Percentiles rank a stretch among this genome's conserved stretches.
These are phyloP conservation scores for Willisornis vidua DNA, from an alignment of 2,113 vertebrate genomes.

Conservation along the genomic window DNA sequence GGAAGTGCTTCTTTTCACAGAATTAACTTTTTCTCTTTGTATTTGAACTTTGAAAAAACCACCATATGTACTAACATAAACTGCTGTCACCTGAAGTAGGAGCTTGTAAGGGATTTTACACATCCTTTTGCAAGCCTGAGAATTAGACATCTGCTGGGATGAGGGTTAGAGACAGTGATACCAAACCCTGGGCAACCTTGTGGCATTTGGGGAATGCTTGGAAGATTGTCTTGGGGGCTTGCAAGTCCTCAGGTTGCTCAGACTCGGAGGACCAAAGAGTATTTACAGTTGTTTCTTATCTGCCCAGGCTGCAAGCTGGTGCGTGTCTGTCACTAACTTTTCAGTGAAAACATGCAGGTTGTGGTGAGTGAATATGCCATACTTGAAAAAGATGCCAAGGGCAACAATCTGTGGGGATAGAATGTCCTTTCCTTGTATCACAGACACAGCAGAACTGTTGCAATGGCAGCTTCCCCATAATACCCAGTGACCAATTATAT, in stretches of 20 bases:
- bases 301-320: neutral
- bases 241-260: neutral
- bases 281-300: neutral
- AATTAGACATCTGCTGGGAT: neutral
- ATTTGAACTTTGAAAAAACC: neutral
- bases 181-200: neutral
- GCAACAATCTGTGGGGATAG: neutral
- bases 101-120: neutral
- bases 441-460: neutral
- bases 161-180: neutral
- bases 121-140: neutral
- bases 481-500: constrained; percentile 40
- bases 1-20: neutral
- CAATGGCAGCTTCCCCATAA: neutral
- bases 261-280: neutral
- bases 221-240: neutral
- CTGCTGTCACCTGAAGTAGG: neutral
- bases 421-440: neutral
- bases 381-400: neutral
- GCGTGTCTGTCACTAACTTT: neutral
- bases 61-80: neutral
- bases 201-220: neutral
- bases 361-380: neutral
- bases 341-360: neutral
- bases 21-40: neutral